Base-by-base conservation (phyloP, 2,113 vertebrate species). In the Calypte anna region DNA sequence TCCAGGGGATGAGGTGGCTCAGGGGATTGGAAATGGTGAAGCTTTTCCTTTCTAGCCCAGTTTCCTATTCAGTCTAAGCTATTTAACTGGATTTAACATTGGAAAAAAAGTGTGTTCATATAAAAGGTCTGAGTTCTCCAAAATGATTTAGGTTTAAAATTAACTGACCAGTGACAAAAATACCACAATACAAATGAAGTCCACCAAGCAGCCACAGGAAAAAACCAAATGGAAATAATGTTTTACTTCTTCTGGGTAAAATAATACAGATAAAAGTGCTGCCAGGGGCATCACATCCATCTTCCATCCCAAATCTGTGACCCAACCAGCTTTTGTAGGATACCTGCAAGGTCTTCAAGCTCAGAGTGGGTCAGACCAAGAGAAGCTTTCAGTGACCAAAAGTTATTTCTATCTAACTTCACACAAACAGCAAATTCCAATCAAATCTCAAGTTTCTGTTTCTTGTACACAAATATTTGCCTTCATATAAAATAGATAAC, bases 21-120 rank as follows among this genome's bases (percentile, higher is more conserved):
- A 86, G 68, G 93, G 73, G 82, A 90, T 31, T 1, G 3, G 90
- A 74, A 93, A 96, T 68, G 86, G 82, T 90, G 80, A 95, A 96
- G 57, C 30, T 31, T 88, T 81, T 75, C 69, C n/a, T 95, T 93
- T 94, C 82, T 93, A 95, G 93, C 90, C 80, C 62, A 95, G 61
- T 75, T 79, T 94, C 66, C 73, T 75, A 72, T 58, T 94, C 73
- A 80, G 81, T 94, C 73, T 14, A 80, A 69, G 40, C 64, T 75
- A 40, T 27, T 81, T 91, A 88, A 44, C 40, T 88, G 64, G 44
- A 78, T 88, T 90, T 66, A 90, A 58, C 30, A 46, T 1, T 17
- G 44, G 38, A 27, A 64, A 81, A 59, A 90, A 81, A 82, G 50
- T 5, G 2, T 44, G 19, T 28, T 86, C 22, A 21, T 74, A 83